Evolutionary conservation across 2,797 vertebrate species (phyloP).

Genomic region (Ctenochaetus hawaiiensis): DNA sequence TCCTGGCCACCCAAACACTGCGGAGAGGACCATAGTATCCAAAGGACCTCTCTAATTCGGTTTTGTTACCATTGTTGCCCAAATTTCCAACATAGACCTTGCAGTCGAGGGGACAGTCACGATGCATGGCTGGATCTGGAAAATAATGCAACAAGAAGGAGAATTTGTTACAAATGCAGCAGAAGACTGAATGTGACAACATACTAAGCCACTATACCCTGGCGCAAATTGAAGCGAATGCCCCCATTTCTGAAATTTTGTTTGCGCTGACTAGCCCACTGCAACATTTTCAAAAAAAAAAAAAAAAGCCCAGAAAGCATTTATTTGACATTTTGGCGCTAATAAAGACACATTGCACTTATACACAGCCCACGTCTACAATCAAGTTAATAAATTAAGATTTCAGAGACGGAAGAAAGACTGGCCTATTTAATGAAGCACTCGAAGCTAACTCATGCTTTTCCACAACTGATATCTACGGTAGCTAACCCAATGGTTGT

Average conservation of each 20-base stretch:
- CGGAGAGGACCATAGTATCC: constrained; percentile 97
- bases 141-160: neutral
- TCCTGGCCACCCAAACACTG: constrained; percentile 97
- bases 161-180: rapidly evolving
- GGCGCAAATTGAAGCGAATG: too few species aligned
- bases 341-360: rapidly evolving
- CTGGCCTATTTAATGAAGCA: constrained; percentile 7
- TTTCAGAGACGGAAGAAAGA: rapidly evolving
- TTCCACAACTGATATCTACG: rapidly evolving
- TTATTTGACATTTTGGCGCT: too few species aligned
- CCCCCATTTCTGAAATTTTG: too few species aligned
- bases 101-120: constrained; percentile 97
- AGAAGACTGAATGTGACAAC: rapidly evolving
- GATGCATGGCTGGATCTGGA: constrained; percentile 85
- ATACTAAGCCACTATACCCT: rapidly evolving
- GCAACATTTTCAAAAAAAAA: too few species aligned
- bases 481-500: rapidly evolving
- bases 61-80: constrained; percentile 99
- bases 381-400: too few species aligned
- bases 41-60: constrained; percentile 94
- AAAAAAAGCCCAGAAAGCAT: too few species aligned
- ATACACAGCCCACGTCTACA: rapidly evolving
- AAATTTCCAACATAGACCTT: constrained; percentile 98
- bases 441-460: constrained; percentile 22
- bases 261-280: too few species aligned